phyloP scores from a whole-genome alignment of 2,797 vertebrate species.

The Pygocentrus nattereri region DNA sequence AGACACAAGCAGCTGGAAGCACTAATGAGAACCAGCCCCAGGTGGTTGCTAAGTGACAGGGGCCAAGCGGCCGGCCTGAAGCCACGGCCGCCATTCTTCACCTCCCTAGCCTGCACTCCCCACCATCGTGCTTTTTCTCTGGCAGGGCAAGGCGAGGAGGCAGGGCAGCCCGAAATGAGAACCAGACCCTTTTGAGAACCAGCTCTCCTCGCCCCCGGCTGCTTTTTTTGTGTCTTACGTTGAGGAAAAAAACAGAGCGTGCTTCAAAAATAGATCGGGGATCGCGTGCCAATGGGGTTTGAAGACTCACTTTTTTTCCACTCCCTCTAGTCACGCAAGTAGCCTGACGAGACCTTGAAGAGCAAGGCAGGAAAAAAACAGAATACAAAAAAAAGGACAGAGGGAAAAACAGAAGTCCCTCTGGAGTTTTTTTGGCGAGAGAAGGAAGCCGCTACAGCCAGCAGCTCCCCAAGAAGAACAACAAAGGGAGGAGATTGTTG shows the following conservation, averaged over 20 bases:
- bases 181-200: constrained; percentile 84
- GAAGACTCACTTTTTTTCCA: constrained; percentile 76
- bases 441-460: constrained; percentile 69
- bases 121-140: constrained; percentile 75
- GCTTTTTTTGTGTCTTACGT: constrained; percentile 66
- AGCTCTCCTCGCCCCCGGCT: constrained; percentile 79
- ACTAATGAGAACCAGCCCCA: constrained; percentile 80
- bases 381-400: constrained; percentile 62
- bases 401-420: constrained; percentile 61
- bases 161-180: constrained; percentile 82
- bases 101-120: constrained; percentile 58
- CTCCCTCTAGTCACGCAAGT: constrained; percentile 85
- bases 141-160: constrained; percentile 77
- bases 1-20: constrained; percentile 76
- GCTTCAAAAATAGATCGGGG: constrained; percentile 85
- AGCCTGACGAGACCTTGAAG: constrained; percentile 80
- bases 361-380: constrained; percentile 69
- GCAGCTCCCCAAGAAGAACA: constrained; percentile 58
- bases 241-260: constrained; percentile 74
- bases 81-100: constrained; percentile 56
- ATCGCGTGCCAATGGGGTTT: constrained; percentile 84
- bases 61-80: constrained; percentile 75
- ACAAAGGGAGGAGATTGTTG: background rate
- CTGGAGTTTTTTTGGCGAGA: constrained; percentile 55
- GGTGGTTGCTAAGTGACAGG: constrained; percentile 81